These are phyloP conservation scores for Oophaga pumilio DNA, from an alignment of 2,113 vertebrate species.

Conservation along the genomic window DNA sequence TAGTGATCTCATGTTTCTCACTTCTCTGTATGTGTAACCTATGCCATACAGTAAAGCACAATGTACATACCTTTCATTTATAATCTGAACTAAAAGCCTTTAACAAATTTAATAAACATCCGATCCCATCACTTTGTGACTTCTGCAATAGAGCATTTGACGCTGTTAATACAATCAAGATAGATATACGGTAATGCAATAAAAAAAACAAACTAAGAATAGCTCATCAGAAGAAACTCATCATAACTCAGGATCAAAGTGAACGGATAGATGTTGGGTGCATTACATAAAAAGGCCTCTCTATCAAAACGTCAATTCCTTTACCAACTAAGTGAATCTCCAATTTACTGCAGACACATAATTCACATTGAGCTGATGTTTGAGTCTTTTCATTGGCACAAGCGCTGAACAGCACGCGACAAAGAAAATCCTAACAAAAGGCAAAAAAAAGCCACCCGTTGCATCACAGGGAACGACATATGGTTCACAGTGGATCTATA, in stretches of 20 bases:
- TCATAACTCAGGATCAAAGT: neutral
- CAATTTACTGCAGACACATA: slow-evolving; percentile 16
- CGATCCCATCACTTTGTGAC: neutral
- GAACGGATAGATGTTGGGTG: neutral
- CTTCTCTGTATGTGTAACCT: neutral
- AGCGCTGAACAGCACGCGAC: neutral
- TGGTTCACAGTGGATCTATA: neutral
- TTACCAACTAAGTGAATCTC: slow-evolving; percentile 39
- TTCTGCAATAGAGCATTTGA: neutral
- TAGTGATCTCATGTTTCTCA: too few relatives aligned
- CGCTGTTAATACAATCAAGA: neutral
- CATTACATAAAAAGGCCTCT: neutral
- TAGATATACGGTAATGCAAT: too few relatives aligned
- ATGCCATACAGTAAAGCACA: neutral
- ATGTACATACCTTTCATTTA: neutral
- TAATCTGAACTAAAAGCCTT: neutral
- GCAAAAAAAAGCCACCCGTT: neutral
- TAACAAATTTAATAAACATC: neutral
- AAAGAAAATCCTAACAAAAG: neutral
- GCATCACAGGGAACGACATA: neutral
- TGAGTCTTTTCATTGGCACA: neutral
- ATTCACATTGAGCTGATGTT: slow-evolving; percentile 12
- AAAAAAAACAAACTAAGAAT: neutral
- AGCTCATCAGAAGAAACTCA: neutral
- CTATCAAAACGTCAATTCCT: slow-evolving; percentile 41